phyloP scores from a whole-genome alignment of 2,113 vertebrate species.

The Etheostoma cragini region DNA sequence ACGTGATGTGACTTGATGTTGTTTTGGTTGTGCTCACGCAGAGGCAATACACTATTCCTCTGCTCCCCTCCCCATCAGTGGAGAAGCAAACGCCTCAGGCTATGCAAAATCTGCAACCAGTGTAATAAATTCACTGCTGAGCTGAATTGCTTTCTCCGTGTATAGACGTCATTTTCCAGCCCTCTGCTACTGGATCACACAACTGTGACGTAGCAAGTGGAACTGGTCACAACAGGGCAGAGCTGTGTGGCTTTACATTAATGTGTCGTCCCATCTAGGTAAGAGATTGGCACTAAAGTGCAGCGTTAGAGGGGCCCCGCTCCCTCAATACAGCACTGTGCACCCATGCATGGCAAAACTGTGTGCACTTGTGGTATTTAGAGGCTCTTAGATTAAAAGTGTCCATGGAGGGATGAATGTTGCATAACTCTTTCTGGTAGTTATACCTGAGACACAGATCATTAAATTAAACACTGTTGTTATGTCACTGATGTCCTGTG shows the following conservation, averaged over 20 bases:
- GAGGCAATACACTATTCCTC: background rate
- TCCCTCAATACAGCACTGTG: background rate
- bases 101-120: conserved; percentile 11
- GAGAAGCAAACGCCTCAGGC: background rate
- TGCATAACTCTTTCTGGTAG: conserved; percentile 4
- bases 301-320: background rate
- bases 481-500: background rate
- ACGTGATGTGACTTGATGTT: conserved; percentile 38
- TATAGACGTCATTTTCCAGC: conserved; percentile 31
- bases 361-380: fast-evolving
- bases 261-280: conserved; percentile 7
- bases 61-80: background rate
- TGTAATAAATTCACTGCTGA: conserved; percentile 24
- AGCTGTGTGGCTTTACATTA: conserved; percentile 6
- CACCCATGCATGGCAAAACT: background rate
- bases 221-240: background rate
- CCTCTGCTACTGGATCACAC: background rate
- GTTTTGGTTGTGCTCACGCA: conserved; percentile 24
- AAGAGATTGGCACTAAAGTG: background rate
- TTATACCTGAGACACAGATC: background rate
- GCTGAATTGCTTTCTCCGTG: background rate
- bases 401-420: background rate
- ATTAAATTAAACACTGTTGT: background rate
- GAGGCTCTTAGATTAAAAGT: conserved; percentile 14
- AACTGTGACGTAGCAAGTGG: background rate